Evolutionary conservation across 2,797 vertebrate species (phyloP).

Genomic region (Acanthurus leucopareius): DNA sequence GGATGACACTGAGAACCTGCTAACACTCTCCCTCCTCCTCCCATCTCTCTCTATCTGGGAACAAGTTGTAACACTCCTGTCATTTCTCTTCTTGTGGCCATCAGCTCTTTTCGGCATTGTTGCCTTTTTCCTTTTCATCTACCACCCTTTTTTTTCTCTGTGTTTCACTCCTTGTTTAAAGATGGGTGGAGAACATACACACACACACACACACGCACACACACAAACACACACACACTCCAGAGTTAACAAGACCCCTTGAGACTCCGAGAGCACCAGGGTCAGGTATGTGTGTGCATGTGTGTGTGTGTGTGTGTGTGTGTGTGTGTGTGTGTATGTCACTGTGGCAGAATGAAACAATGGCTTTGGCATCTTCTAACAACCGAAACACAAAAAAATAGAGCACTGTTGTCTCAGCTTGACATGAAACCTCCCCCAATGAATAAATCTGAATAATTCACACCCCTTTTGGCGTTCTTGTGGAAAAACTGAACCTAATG

Average conservation of each 20-base stretch:
- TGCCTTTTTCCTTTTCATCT: constrained; percentile 68
- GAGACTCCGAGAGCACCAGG: constrained; percentile 72
- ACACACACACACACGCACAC: constrained; percentile 41
- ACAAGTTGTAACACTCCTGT: constrained; percentile 69
- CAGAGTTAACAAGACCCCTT: constrained; percentile 78
- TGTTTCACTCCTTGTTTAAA: constrained; percentile 62
- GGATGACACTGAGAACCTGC: constrained; percentile 60
- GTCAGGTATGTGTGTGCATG: constrained; percentile 67
- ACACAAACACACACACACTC: constrained; percentile 39
- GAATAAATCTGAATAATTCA: constrained; percentile 60
- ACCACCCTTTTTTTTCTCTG: constrained; percentile 55
- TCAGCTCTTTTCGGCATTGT: constrained; percentile 66
- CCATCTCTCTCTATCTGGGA: constrained; percentile 66
- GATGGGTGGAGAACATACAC: constrained; percentile 54
- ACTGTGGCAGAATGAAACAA: constrained; percentile 44
- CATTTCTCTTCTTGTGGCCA: constrained; percentile 68
- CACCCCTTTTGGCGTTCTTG: not conserved
- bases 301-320: constrained; percentile 33
- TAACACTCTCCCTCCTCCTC: constrained; percentile 39
- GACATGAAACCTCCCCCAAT: constrained; percentile 24
- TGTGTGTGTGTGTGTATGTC: constrained; percentile 37
- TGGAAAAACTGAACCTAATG: constrained; percentile 41
- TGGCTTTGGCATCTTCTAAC: constrained; percentile 30
- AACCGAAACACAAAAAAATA: constrained; percentile 44
- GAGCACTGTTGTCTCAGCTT: constrained; percentile 36